phyloP scores from a whole-genome alignment of 2,888 invertebrate genomes.

The Zelleria hepariella region DNA sequence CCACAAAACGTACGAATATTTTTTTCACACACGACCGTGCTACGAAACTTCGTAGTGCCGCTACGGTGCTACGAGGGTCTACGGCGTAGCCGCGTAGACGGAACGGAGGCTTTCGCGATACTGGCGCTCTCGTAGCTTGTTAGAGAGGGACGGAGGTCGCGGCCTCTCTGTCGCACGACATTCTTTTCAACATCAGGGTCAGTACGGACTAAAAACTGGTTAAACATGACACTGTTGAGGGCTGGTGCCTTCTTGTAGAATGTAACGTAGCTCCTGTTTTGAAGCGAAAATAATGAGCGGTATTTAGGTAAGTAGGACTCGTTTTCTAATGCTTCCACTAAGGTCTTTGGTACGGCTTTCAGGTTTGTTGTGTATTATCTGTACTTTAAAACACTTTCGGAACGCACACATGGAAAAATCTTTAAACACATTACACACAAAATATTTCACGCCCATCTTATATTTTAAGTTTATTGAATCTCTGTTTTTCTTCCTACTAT shows the following conservation, averaged over 20 bases:
- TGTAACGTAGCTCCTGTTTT: background rate
- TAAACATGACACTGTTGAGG: background rate
- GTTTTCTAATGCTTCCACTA: background rate
- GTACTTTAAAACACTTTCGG: background rate
- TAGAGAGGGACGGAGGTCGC: background rate
- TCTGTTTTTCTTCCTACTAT: no score
- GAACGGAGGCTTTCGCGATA: background rate
- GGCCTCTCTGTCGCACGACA: background rate
- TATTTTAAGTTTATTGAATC: no score
- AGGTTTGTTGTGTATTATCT: background rate
- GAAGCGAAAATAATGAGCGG: background rate
- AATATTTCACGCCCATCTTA: no score
- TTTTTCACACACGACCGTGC: background rate
- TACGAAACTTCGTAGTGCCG: background rate
- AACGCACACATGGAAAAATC: no score
- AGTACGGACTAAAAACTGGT: background rate
- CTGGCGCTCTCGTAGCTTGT: background rate
- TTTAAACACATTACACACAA: no score
- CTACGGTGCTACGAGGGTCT: background rate
- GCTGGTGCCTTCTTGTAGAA: no score
- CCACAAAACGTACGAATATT: background rate
- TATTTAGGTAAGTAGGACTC: background rate
- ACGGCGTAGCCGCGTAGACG: conserved; percentile 2
- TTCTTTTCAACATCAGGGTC: conserved; percentile 4
- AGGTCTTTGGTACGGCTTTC: background rate